Evolutionary conservation across 2,888 invertebrate genomes (phyloP).

Genomic region (Coelopa pilipes): DNA sequence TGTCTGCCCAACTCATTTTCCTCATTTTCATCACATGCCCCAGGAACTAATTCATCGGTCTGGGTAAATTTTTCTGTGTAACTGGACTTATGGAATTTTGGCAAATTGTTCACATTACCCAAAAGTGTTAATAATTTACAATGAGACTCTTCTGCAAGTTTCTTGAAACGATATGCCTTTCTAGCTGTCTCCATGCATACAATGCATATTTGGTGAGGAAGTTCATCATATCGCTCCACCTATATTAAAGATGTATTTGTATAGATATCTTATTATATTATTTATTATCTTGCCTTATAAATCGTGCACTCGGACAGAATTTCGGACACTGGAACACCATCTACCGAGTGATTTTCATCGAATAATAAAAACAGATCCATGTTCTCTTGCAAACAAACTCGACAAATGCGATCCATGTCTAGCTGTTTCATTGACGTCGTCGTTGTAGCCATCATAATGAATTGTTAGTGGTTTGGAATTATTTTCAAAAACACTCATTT

Average conservation of each 20-base stretch:
- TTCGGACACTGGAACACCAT: conserved; percentile 51
- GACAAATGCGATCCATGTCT: conserved; percentile 52
- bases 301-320: conserved; percentile 61
- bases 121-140: conserved; percentile 54
- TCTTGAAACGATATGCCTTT: conserved; percentile 61
- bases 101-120: conserved; percentile 32
- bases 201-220: conserved; percentile 63
- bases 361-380: conserved; percentile 56
- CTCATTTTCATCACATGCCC: conserved; percentile 61
- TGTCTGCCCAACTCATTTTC: conserved; percentile 65
- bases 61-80: conserved; percentile 52
- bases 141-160: conserved; percentile 62
- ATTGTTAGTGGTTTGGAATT: no score
- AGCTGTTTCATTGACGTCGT: not conserved
- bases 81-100: not conserved
- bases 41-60: conserved; percentile 57
- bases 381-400: conserved; percentile 60
- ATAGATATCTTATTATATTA: not conserved
- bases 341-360: conserved; percentile 54
- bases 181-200: conserved; percentile 58
- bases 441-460: no score
- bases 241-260: conserved; percentile 44
- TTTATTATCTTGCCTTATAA: conserved; percentile 40
- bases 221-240: conserved; percentile 65
- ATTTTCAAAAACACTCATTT: no score